phyloP scores from a whole-genome alignment of 1,140 invertebrate genomes.

The Pemphigus obesinymphae region DNA sequence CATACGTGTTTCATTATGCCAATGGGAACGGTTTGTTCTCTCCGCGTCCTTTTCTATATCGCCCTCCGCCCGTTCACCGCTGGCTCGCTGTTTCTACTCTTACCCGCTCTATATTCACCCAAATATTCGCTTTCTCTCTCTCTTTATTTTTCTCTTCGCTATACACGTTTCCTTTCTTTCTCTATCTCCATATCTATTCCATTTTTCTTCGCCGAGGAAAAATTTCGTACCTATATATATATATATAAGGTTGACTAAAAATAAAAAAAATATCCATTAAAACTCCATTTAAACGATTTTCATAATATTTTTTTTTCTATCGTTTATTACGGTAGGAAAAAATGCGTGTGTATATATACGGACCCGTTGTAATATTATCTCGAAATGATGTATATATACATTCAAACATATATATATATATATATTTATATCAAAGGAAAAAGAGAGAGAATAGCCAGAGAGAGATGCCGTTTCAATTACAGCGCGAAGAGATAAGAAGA shows the following conservation, averaged over 20 bases:
- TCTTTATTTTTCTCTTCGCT: neutral
- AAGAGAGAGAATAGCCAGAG: neutral
- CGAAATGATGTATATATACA: neutral
- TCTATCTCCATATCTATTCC: neutral
- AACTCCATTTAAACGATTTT: constrained; percentile 11
- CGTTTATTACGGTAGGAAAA: neutral
- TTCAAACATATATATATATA: neutral
- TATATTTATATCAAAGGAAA: neutral
- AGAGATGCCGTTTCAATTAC: constrained; percentile 34
- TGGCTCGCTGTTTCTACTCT: neutral
- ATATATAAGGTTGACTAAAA: neutral
- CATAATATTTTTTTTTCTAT: neutral
- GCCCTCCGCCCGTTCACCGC: neutral
- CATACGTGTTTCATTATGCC: constrained; percentile 37
- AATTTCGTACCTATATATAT: neutral
- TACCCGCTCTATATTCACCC: neutral
- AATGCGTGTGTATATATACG: neutral
- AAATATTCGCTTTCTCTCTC: neutral
- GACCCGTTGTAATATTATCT: constrained; percentile 6
- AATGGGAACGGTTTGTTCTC: constrained; percentile 35
- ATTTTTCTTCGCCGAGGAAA: neutral
- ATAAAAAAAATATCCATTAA: neutral
- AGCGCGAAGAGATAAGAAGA: constrained; percentile 30
- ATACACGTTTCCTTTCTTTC: neutral
- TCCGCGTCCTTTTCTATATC: neutral